A percentile compares a stretch with the other conserved stretches of the same genome.
Conservation (phyloP, 2,797 vertebrate species). For the Thunnus albacares region DNA sequence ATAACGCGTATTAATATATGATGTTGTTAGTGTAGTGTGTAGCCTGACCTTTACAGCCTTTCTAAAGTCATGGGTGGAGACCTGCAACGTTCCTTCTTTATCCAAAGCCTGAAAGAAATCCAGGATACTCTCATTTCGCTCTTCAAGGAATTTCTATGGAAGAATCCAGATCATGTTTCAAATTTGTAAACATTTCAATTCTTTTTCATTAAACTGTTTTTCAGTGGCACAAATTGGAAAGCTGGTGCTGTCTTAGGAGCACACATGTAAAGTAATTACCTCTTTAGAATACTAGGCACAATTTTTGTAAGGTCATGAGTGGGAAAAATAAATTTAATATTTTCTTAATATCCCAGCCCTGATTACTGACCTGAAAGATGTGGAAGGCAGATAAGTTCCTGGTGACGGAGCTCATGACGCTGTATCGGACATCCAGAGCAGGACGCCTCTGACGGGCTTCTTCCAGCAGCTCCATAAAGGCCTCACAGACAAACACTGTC, state of each 20-base stretch:
- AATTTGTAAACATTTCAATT: not conserved
- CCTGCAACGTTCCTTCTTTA: slow-evolving; percentile 57
- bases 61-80: slow-evolving; percentile 60
- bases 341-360: not conserved
- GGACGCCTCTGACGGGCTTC: slow-evolving; percentile 52
- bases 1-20: not conserved
- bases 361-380: slow-evolving; percentile 74
- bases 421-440: slow-evolving; percentile 73
- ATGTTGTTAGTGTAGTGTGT: not conserved
- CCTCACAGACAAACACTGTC: slow-evolving; percentile 67
- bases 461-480: slow-evolving; percentile 78
- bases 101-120: slow-evolving; percentile 85
- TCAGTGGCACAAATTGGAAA: not conserved
- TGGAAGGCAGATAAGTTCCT: slow-evolving; percentile 68
- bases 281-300: not conserved
- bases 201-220: not conserved
- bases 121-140: slow-evolving; percentile 69
- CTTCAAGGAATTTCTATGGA: slow-evolving; percentile 79
- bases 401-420: slow-evolving; percentile 48
- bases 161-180: slow-evolving; percentile 11
- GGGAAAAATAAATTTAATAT: not conserved
- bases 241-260: not conserved
- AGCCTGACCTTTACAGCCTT: slow-evolving; percentile 47
- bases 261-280: not conserved
- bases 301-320: not conserved